Evolutionary conservation across 1,140 invertebrate species (phyloP).

Genomic region (Megathymus violae): DNA sequence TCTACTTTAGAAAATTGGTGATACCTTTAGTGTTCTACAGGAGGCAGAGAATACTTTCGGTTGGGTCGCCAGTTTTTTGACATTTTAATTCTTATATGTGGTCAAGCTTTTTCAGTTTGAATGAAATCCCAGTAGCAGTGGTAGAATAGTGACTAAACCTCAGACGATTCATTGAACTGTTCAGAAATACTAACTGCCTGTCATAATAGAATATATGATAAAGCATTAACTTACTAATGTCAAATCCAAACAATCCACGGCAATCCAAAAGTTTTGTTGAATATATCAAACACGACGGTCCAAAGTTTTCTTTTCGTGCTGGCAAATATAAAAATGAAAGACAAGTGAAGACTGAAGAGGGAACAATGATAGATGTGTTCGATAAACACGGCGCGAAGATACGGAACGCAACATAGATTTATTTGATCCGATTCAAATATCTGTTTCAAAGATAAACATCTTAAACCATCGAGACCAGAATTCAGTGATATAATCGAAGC

Average conservation of each 20-base stretch:
- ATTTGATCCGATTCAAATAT: slow-evolving; percentile 23
- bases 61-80: no score
- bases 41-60: no score
- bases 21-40: no score
- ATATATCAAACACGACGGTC: slow-evolving; percentile 40
- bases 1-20: no score
- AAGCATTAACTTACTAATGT: background rate
- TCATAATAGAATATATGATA: no score
- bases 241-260: slow-evolving; percentile 25
- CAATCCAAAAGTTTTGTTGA: slow-evolving; percentile 8
- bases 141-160: no score
- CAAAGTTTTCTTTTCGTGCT: slow-evolving; percentile 37
- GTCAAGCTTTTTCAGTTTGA: no score
- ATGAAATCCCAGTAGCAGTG: no score
- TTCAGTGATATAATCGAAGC: slow-evolving; percentile 5
- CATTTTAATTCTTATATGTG: no score
- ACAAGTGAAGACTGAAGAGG: slow-evolving; percentile 59
- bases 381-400: slow-evolving; percentile 16
- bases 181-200: no score
- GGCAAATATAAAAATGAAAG: slow-evolving; percentile 22
- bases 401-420: slow-evolving; percentile 21
- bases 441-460: slow-evolving; percentile 23
- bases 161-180: no score
- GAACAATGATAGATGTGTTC: slow-evolving; percentile 47
- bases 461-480: slow-evolving; percentile 17